Conservation (phyloP, 1,140 invertebrate species). For the Myzus persicae region DNA sequence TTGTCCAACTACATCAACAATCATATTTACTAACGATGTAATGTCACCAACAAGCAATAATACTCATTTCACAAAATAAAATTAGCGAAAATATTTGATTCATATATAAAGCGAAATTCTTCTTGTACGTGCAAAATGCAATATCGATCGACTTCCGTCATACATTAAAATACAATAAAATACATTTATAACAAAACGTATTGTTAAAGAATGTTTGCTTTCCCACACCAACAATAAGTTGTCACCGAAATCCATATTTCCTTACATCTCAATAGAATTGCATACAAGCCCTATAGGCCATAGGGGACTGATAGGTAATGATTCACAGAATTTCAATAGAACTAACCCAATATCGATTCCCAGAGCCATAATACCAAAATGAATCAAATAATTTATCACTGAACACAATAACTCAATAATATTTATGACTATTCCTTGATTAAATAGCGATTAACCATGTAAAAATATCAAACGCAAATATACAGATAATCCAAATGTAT, state of each 20-base stretch:
- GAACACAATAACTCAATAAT: background rate
- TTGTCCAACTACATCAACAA: background rate
- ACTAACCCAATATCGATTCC: background rate
- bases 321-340: background rate
- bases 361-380: background rate
- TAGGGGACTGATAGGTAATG: background rate
- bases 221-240: background rate
- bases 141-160: background rate
- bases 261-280: constrained; percentile 14
- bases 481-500: too few species aligned
- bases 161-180: constrained; percentile 15
- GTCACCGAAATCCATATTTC: background rate
- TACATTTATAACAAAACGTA: constrained; percentile 7
- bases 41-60: background rate
- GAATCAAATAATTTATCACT: background rate
- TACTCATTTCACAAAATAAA: background rate
- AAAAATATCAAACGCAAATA: too few species aligned
- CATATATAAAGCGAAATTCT: background rate
- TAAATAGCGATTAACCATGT: background rate
- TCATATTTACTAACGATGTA: background rate
- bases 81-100: background rate
- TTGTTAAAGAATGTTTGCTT: constrained; percentile 28
- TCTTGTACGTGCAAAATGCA: constrained; percentile 7
- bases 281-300: background rate
- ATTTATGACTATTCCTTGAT: background rate